A percentile compares a stretch with the other conserved stretches of the same genome.
phyloP scores from a whole-genome alignment of 2,888 invertebrate genomes.

The Acanthosepion pharaonis region DNA sequence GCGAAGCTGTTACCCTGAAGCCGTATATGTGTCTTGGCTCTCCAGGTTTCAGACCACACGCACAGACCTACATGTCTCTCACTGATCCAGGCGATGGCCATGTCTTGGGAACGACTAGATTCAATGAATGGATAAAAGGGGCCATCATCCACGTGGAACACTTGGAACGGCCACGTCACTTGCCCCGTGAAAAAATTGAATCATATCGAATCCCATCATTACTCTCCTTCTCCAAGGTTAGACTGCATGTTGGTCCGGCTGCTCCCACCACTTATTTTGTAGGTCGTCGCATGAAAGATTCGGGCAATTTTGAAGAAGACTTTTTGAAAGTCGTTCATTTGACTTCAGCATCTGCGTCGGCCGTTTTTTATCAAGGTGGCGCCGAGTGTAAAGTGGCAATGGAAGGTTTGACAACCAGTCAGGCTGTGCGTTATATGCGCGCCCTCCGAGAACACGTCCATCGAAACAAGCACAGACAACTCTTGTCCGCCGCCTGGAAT shows the following conservation, averaged over 20 bases:
- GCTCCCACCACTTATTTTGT: conserved; percentile 62
- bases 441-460: conserved; percentile 57
- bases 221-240: conserved; percentile 58
- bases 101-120: conserved; percentile 60
- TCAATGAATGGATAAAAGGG: conserved; percentile 61
- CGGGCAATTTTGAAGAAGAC: conserved; percentile 60
- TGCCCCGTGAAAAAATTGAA: conserved; percentile 58
- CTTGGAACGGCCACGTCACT: conserved; percentile 59
- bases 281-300: conserved; percentile 59
- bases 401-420: conserved; percentile 59
- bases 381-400: conserved; percentile 61
- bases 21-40: conserved; percentile 55
- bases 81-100: conserved; percentile 64
- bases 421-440: conserved; percentile 59
- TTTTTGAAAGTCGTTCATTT: conserved; percentile 60
- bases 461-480: conserved; percentile 54
- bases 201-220: conserved; percentile 62
- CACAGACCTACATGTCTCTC: conserved; percentile 62
- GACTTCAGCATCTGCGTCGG: conserved; percentile 58
- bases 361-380: conserved; percentile 60
- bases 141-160: conserved; percentile 64
- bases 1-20: conserved; percentile 50
- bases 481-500: conserved; percentile 62
- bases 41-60: conserved; percentile 60
- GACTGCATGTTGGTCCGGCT: conserved; percentile 59